Evolutionary conservation across 1,140 invertebrate genomes (phyloP), one percentile per base, ranked within the genome.

Genomic region (Drosophila azteca): DNA sequence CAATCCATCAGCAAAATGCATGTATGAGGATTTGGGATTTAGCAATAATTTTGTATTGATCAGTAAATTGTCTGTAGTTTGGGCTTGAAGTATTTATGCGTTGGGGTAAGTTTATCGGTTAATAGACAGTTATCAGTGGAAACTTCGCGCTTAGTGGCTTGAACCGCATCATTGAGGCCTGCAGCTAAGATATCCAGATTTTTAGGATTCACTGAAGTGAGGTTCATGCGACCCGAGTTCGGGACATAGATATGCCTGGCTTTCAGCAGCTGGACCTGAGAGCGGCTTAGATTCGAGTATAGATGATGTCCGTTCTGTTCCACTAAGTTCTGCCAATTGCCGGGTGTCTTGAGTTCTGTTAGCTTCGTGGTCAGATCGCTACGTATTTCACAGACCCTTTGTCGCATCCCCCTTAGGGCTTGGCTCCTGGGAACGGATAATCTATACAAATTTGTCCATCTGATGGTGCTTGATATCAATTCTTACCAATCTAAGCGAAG

Each of bases 231-330:
- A 6, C 98, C 98, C 49, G 96, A 96, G 58, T 94, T 94, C 11
- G 98, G 93, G 92, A 99, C 93, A 93, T 98, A 99, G 58, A 99
- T 95, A 91, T 99, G 98, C 73, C 97, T 93, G 55, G 95, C 93
- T 8, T 95, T 93, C 59, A 98, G 93, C 91, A 94, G 98, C 97
- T 50, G 92, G 91, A 71, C 94, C 95, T 95, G 57, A 91, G 93
- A 93, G 96, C 95, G 91, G 79, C 90, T 96, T 4, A 99, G 93
- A 46, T 98, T 98, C 52, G 98, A 99, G 92, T 97, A 99, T 0
- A 97, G 97, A 93, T 99, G 99, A 96, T 99, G 97, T 73, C 98
- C 98, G 91, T 97, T 98, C 93, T 99, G 98, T 49, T 95, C 93
- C 5, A 96, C 96, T 69, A 99, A 97, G 91, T 99, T 98, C 75